Evolutionary conservation across 1,140 invertebrate genomes (phyloP).

Genomic region (Aporrectodea caliginosa): DNA sequence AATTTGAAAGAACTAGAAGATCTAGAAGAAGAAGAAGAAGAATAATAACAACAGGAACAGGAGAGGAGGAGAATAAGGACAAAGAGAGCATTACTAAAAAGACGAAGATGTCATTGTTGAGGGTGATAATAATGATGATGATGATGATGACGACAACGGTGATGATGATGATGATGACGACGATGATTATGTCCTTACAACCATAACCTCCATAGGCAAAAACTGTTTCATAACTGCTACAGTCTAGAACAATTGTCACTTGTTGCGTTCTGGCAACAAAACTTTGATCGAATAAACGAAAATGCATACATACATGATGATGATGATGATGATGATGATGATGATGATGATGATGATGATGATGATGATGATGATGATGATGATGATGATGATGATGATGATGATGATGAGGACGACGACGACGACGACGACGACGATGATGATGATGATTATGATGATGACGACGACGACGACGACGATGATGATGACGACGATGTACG

Average conservation of each 20-base stretch:
- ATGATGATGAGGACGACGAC: background rate
- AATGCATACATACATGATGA: no score
- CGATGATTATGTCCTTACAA: no score
- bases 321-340: background rate
- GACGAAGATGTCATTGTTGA: background rate
- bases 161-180: background rate
- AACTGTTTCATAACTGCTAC: no score
- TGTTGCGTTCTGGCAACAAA: no score
- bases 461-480: background rate
- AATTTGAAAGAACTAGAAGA: no score
- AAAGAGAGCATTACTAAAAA: no score
- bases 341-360: background rate
- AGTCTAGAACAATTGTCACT: no score
- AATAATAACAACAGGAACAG: no score
- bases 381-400: constrained; percentile 1
- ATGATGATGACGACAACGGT: background rate
- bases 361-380: background rate
- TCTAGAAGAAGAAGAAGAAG: no score
- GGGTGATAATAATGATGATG: background rate
- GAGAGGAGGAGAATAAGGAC: no score
- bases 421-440: background rate
- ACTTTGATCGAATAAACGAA: no score
- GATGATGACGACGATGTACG: background rate
- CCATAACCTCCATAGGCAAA: no score
- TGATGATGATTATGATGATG: background rate